Percentiles rank a stretch among this genome's conserved stretches.
Conservation (phyloP, 2,797 vertebrate species). For the Xerus rutilus region DNA sequence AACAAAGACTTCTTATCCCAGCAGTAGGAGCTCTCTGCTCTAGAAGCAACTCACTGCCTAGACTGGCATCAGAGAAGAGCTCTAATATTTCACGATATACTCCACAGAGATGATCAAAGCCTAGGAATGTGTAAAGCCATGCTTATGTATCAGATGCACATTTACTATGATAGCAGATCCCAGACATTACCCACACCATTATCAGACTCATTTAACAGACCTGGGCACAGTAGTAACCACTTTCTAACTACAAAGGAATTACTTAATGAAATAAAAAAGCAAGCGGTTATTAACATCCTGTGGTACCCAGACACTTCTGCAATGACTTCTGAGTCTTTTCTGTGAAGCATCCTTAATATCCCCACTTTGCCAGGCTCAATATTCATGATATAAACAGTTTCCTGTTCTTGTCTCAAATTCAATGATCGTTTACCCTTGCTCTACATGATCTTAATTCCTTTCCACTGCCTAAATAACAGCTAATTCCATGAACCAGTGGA, state of each 20-base stretch:
- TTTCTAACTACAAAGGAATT: neutral
- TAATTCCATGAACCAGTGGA: constrained; percentile 22
- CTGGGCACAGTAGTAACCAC: neutral
- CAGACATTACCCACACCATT: neutral
- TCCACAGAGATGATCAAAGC: neutral
- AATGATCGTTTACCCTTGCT: constrained; percentile 20
- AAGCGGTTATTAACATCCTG: neutral
- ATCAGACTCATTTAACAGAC: neutral
- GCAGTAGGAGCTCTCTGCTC: neutral
- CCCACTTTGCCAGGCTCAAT: neutral
- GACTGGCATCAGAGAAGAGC: neutral
- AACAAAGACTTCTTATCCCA: constrained; percentile 1
- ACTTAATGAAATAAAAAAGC: neutral
- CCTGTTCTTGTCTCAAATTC: constrained; percentile 14
- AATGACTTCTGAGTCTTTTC: neutral
- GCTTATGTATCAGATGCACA: neutral
- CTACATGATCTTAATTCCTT: neutral
- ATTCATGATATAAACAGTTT: neutral
- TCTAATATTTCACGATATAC: constrained; percentile 22
- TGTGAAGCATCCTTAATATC: neutral
- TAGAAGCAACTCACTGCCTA: neutral
- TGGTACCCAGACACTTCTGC: neutral
- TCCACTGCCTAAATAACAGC: neutral
- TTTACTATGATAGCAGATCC: neutral
- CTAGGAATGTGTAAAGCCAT: neutral